Base-by-base conservation (phyloP, 1,140 invertebrate species). In the Heliconius melpomene region DNA sequence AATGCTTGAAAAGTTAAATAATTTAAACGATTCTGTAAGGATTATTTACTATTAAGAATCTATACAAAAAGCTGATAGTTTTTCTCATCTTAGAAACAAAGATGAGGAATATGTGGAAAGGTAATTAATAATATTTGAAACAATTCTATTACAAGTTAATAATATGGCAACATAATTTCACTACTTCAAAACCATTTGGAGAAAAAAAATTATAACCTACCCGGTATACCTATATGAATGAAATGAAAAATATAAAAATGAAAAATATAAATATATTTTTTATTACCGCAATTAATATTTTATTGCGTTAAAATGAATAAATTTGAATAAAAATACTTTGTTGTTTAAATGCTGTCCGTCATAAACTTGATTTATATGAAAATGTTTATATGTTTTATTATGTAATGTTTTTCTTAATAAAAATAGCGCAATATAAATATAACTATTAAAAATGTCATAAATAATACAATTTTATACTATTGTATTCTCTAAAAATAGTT, bases 231-330 rank as follows among this genome's bases (percentile, higher is more conserved):
- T 57, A 57, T 57, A 9, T n/a, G 9, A 57, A 57, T 57, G n/a
- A n/a, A n/a, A n/a, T n/a, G n/a, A n/a, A n/a, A n/a, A n/a, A n/a
- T n/a, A n/a, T n/a, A n/a, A n/a, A n/a, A n/a, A n/a, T n/a, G n/a
- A n/a, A n/a, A n/a, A n/a, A n/a, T n/a, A n/a, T n/a, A n/a, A n/a
- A n/a, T n/a, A 66, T 29, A 66, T 29, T 26, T 66, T 66, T 66
- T 66, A 66, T 66, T 66, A 66, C 60, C 1, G 23, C 13, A 66
- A 66, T 66, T 66, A 66, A 26, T 29, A 66, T 29, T 66, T 66
- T 66, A 66, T 29, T 29, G 26, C 60, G 60, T 66, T 26, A 26
- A 66, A 66, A 66, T 29, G 60, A 66, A 66, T 66, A 66, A 66
- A 66, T 66, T 29, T 29, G 23, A 29, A 66, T 66, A 66, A 66